Percentiles rank a stretch among this genome's conserved stretches.
Evolutionary conservation across 2,888 invertebrate genomes (phyloP).

Genomic region (Drosophila nigritarsus): DNA sequence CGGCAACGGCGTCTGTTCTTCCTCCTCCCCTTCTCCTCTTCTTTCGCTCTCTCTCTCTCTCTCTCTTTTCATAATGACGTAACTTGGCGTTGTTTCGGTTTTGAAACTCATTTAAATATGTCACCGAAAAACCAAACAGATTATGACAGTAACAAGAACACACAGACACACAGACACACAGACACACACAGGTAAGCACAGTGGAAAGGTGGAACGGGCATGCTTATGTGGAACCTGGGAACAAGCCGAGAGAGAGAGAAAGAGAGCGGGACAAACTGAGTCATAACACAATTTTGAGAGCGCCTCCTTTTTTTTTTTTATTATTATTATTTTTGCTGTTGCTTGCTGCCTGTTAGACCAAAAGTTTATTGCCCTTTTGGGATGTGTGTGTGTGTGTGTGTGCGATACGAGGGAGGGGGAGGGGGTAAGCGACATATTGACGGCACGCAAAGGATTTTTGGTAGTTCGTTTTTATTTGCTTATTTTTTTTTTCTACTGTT

Average conservation of each 20-base stretch:
- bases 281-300: slow-evolving; percentile 61
- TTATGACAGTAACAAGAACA: slow-evolving; percentile 44
- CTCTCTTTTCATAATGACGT: slow-evolving; percentile 61
- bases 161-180: slow-evolving; percentile 3
- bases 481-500: slow-evolving; percentile 28
- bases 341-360: slow-evolving; percentile 41
- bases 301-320: slow-evolving; percentile 53
- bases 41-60: neutral
- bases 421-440: slow-evolving; percentile 59
- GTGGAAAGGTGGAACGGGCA: slow-evolving; percentile 19
- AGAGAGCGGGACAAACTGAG: slow-evolving; percentile 35
- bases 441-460: slow-evolving; percentile 77
- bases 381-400: slow-evolving; percentile 27
- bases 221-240: slow-evolving; percentile 20
- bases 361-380: slow-evolving; percentile 79
- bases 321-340: slow-evolving; percentile 59
- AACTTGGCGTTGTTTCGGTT: slow-evolving; percentile 56
- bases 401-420: neutral
- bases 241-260: slow-evolving; percentile 3
- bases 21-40: too few relatives aligned
- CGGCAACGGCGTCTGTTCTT: slow-evolving; percentile 33
- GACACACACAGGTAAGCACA: slow-evolving; percentile 33
- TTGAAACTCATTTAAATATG: slow-evolving; percentile 63
- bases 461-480: neutral
- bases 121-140: slow-evolving; percentile 58